Conservation (phyloP, 2,888 invertebrate genomes). For the Tortrix viridana region DNA sequence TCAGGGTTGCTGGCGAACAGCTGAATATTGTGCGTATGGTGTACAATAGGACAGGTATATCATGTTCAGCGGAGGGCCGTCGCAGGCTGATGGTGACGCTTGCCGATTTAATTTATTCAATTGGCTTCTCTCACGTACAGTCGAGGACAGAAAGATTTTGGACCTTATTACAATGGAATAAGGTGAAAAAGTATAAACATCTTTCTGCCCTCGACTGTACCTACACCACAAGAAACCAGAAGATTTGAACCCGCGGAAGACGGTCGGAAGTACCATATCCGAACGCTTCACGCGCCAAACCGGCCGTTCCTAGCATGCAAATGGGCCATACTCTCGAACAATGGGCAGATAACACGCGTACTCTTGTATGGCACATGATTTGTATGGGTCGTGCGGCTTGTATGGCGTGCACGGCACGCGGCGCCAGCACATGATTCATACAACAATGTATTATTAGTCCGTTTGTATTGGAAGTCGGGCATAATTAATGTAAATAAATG, state of each 20-base stretch:
- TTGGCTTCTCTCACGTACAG: no score
- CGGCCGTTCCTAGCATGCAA: constrained; percentile 14
- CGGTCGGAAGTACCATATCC: constrained; percentile 24
- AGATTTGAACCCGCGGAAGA: neutral
- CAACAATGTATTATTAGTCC: constrained; percentile 27
- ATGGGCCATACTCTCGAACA: constrained; percentile 13
- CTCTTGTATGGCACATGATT: neutral
- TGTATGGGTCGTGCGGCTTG: constrained; percentile 14
- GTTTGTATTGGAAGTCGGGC: constrained; percentile 14
- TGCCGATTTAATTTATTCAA: no score
- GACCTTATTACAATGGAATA: no score
- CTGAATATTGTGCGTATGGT: no score
- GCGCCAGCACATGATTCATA: constrained; percentile 16
- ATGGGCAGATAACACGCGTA: constrained; percentile 23
- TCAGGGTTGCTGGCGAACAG: no score
- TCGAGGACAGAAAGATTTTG: no score
- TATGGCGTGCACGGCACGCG: constrained; percentile 14
- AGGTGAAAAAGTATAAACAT: no score
- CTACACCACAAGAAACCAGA: no score
- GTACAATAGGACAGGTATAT: no score
- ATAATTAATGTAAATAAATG: constrained; percentile 3
- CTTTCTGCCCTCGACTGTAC: no score
- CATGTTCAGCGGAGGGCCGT: no score
- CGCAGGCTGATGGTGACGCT: no score
- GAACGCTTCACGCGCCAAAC: neutral